Evolutionary conservation across 1,140 invertebrate species (phyloP).

Genomic region (Drosophila aff.): DNA sequence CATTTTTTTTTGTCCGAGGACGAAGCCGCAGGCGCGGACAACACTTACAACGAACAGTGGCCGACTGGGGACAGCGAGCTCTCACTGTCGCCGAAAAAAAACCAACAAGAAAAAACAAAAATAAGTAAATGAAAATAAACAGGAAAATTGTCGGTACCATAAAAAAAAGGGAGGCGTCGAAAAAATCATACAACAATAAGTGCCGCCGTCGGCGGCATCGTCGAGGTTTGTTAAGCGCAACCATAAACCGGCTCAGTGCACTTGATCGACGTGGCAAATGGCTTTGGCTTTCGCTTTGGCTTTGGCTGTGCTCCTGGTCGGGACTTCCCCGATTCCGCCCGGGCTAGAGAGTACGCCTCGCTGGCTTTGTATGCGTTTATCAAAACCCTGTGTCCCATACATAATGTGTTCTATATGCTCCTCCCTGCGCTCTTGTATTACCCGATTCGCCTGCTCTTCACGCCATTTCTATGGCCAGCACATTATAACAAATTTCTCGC

Average conservation of each 20-base stretch:
- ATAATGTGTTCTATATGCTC: conserved; percentile 52
- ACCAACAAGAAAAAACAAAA: conserved; percentile 13
- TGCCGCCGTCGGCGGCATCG: conserved; percentile 34
- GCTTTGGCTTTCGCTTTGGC: conserved; percentile 48
- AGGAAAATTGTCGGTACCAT: conserved; percentile 1
- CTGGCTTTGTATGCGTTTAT: conserved; percentile 77
- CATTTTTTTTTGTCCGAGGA: conserved; percentile 41
- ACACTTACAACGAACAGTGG: conserved; percentile 35
- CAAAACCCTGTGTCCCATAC: conserved; percentile 66
- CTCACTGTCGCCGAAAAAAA: conserved; percentile 13
- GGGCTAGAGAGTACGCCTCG: conserved; percentile 58
- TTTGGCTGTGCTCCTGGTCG: conserved; percentile 1
- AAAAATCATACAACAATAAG: conserved; percentile 52
- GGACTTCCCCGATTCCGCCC: neutral
- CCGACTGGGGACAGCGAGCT: conserved; percentile 1
- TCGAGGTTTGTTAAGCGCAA: conserved; percentile 77
- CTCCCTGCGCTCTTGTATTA: neutral
- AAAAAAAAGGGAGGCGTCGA: conserved; percentile 15
- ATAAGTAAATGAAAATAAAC: conserved; percentile 38
- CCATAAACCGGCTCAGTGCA: conserved; percentile 80
- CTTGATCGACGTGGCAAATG: conserved; percentile 80
- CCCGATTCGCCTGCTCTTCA: conserved; percentile 37
- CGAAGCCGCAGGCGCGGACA: conserved; percentile 51
- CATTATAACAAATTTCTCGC: conserved; percentile 83
- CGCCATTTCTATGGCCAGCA: conserved; percentile 65